Base-by-base conservation (phyloP, 2,888 invertebrate species). In the Apodemia zela region DNA sequence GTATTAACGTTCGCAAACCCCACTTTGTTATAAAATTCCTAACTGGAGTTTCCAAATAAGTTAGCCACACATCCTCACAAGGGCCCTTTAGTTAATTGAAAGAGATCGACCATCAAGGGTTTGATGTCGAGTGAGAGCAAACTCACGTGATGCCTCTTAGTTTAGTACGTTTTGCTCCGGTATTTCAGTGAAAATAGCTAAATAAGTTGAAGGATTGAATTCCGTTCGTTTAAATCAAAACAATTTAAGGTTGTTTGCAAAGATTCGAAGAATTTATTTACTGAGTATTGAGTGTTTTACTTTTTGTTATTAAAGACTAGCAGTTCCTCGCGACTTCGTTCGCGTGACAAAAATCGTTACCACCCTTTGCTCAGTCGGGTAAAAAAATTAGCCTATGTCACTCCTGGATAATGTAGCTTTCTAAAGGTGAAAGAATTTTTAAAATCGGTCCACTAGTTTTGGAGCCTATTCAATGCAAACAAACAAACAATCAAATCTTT, bases 61-160 rank as follows among this genome's bases (percentile, higher is more conserved):
- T 60, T 61, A 64, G 66, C 58, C 64, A 60, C 64, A 57, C 62
- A 62, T 60, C 25, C 61, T 38, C 49, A 38, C 69, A 68, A 85
- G 85, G 70, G 76, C 75, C 74, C 85, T 86, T 75, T 72, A 84
- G 79, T 84, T 89, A 88, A 89, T 88, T 88, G 88, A 86, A 88
- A 88, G 84, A 86, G 85, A 88, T 87, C 85, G 79, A 71, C 72
- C 75, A 72, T 75, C 72, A 74, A 80, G 79, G 70, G 70, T 63
- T 69, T 67, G 75, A 79, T 75, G 75, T 79, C 68, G 75, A 81
- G 74, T 42, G 15, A 65, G 68, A 66, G 68, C 67, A 77, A 74
- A 80, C 79, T 79, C 77, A 60, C 65, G 65, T 66, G 68, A 67
- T 69, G 67, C 68, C 66, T 65, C 69, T 69, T 68, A 68, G 66